Evolutionary conservation across 2,888 invertebrate genomes (phyloP), one percentile per base, ranked within the genome.

Genomic region (Metellina segmentata): DNA sequence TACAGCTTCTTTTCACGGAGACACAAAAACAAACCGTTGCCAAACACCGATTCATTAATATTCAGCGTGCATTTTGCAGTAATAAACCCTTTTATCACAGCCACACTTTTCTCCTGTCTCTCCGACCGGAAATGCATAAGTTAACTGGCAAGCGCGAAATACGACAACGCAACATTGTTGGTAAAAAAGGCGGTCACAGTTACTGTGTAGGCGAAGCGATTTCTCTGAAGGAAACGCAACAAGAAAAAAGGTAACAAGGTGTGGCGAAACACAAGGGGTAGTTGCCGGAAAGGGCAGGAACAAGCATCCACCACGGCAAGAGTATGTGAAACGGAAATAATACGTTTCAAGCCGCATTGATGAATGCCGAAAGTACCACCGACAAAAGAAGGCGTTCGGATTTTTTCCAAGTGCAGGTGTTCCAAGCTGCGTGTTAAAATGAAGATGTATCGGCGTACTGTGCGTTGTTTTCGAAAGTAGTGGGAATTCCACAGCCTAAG

Each of bases 191-290:
- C 85, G 81, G 87, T 87, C 78, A 82, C 52, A 85, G 89, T 78
- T 85, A 53, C 78, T 9, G 81, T 72, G 91, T 91, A 83, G 91
- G 91, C 90, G 90, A 88, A 78, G 53, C 71, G 53, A 77, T 85
- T 79, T 69, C 51, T 85, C 79, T 19, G 69, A 90, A 85, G 72
- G 72, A n/a, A 79, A 81, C 34, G 13, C 51, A 77, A 34, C 34
- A 34, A 34, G 34, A 71, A 77, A n/a, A 83, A 69, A 19, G 53
- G 61, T 77, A 87, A 87, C 78, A 91, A 91, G 91, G 91, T 87
- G 91, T 87, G 89, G 82, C 74, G 70, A 79, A 85, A 90, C 53
- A 20, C 70, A 49, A 20, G 9, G 85, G 34, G 53, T 52, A 19
- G 19, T 79, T 52, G 53, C 81, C 13, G 86, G 48, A 88, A 87